phyloP scores from a whole-genome alignment of 2,888 invertebrate species.

The Eudemis profundana region DNA sequence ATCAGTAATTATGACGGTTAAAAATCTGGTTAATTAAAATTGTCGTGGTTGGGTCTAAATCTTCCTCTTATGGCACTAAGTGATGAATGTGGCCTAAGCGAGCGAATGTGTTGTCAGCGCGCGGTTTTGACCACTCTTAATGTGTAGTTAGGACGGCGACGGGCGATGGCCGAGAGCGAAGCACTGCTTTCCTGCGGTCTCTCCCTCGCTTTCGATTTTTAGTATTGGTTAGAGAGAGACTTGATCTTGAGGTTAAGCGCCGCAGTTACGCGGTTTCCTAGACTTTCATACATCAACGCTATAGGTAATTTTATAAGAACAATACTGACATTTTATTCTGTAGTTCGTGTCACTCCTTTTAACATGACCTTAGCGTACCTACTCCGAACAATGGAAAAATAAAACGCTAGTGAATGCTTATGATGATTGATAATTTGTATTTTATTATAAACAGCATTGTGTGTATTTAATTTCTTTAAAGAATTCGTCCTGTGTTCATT shows the following conservation, averaged over 20 bases:
- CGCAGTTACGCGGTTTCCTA: neutral
- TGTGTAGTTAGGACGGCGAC: constrained; percentile 13
- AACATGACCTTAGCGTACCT: too few species aligned
- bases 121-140: constrained; percentile 19
- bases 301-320: neutral
- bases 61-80: too few species aligned
- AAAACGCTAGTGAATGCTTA: too few species aligned
- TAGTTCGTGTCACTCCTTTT: too few species aligned
- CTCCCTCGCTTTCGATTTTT: neutral
- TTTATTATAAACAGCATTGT: too few species aligned
- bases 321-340: neutral
- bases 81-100: neutral
- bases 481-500: too few species aligned
- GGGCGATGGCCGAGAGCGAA: constrained; percentile 5
- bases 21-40: too few species aligned
- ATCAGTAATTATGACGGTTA: too few species aligned
- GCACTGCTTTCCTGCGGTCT: neutral
- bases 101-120: neutral
- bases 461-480: too few species aligned
- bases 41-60: too few species aligned
- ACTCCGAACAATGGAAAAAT: too few species aligned
- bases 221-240: neutral
- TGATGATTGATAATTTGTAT: too few species aligned
- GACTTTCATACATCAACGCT: neutral
- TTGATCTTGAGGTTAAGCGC: neutral